Percentiles rank a stretch among this genome's conserved stretches.
phyloP scores from a whole-genome alignment of 2,888 invertebrate species.

The Lordiphosa fenestrarum region DNA sequence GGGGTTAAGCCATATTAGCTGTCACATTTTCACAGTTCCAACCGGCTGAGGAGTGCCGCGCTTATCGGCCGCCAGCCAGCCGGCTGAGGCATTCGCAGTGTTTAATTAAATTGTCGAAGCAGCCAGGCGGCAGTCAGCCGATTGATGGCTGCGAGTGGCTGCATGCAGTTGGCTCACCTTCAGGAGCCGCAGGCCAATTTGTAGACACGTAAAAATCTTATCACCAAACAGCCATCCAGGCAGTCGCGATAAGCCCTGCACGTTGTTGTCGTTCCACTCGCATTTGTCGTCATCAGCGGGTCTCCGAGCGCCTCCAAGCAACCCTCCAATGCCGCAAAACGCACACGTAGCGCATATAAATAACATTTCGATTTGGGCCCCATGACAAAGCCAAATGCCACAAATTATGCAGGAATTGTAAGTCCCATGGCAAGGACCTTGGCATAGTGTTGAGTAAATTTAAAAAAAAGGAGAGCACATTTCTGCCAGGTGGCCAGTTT shows the following conservation, averaged over 20 bases:
- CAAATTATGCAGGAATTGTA: constrained; percentile 54
- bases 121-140: too few relatives aligned
- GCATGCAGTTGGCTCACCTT: neutral
- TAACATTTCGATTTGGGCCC: constrained; percentile 73
- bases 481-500: too few relatives aligned
- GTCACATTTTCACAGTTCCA: too few relatives aligned
- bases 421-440: too few relatives aligned
- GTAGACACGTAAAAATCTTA: constrained; percentile 66
- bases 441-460: too few relatives aligned
- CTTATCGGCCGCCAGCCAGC: neutral
- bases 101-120: too few relatives aligned
- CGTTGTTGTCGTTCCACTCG: constrained; percentile 61
- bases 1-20: too few relatives aligned
- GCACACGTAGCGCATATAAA: constrained; percentile 69
- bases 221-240: constrained; percentile 41
- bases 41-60: too few relatives aligned
- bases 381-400: constrained; percentile 57
- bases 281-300: constrained; percentile 64
- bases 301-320: neutral
- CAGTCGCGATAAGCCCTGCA: constrained; percentile 61
- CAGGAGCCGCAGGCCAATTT: constrained; percentile 41
- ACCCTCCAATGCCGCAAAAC: constrained; percentile 23
- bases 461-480: too few relatives aligned
- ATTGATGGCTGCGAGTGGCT: too few relatives aligned
- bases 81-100: too few relatives aligned